These are phyloP conservation scores for Aplidium turbinatum DNA, from an alignment of 23 tunicate genomes.

Conservation along the genomic window DNA sequence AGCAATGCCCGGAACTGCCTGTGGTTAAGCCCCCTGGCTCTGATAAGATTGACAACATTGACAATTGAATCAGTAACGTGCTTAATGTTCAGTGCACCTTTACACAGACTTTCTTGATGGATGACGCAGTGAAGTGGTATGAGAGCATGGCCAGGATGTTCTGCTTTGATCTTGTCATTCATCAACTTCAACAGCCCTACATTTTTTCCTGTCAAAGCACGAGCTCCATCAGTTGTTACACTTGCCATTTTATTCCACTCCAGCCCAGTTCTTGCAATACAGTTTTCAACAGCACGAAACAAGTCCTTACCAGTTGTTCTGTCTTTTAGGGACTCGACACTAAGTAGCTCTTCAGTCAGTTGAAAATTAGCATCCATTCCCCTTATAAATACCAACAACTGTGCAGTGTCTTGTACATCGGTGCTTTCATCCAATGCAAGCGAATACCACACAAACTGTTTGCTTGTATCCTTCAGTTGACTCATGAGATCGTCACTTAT, in stretches of 20 bases:
- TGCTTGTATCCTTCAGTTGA: too few relatives aligned
- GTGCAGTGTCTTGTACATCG: slow-evolving; percentile 39
- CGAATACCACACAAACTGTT: too few relatives aligned
- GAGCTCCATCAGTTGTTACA: slow-evolving; percentile 49
- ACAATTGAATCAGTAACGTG: slow-evolving; percentile 33
- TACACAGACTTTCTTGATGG: slow-evolving; percentile 26
- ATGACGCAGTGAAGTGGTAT: slow-evolving; percentile 4
- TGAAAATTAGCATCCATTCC: slow-evolving; percentile 40
- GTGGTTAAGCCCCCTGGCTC: slow-evolving; percentile 46
- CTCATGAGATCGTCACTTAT: too few relatives aligned
- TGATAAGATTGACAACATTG: slow-evolving; percentile 32
- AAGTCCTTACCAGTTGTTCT: slow-evolving; percentile 41
- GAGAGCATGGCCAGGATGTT: slow-evolving; percentile 3
- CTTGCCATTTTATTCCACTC: slow-evolving; percentile 10
- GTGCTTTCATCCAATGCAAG: slow-evolving; percentile 49
- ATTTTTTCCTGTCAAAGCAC: slow-evolving; percentile 35
- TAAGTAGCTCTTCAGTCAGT: slow-evolving; percentile 28
- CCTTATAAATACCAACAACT: slow-evolving; percentile 37
- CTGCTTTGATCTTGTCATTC: slow-evolving; percentile 18
- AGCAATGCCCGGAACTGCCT: slow-evolving; percentile 33
- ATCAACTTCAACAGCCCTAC: slow-evolving; percentile 26
- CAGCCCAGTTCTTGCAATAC: too few relatives aligned
- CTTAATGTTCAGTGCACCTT: slow-evolving; percentile 9
- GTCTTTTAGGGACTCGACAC: slow-evolving; percentile 42
- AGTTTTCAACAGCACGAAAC: too few relatives aligned